These are phyloP conservation scores for Entomobrya proxima DNA, from an alignment of 2,888 invertebrate species.

Conservation along the genomic window DNA sequence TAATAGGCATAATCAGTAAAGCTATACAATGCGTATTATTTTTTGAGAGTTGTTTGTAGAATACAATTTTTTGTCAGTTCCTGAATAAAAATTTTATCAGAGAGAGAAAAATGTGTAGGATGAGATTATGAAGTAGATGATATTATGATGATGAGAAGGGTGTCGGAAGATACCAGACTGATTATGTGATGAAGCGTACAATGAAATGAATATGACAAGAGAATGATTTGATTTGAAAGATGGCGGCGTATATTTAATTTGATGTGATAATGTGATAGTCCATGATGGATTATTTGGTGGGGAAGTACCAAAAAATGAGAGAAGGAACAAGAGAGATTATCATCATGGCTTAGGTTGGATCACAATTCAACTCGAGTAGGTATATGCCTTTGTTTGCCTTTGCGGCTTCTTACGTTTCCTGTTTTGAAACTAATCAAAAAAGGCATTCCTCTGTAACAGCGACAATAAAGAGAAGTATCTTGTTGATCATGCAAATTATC, in stretches of 20 bases:
- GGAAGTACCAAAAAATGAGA: background rate
- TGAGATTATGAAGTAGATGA: no score
- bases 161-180: constrained; percentile 33
- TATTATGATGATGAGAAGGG: background rate
- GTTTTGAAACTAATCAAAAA: background rate
- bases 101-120: no score
- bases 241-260: constrained; percentile 17
- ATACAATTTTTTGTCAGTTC: constrained; percentile 16
- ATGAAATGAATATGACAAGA: constrained; percentile 1
- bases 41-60: background rate
- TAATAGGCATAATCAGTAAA: background rate
- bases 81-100: constrained; percentile 2
- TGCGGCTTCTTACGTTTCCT: background rate
- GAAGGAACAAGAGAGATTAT: constrained; percentile 7
- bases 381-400: background rate
- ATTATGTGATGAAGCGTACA: constrained; percentile 12
- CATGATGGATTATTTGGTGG: constrained; percentile 23
- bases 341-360: background rate
- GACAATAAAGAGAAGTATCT: background rate
- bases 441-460: background rate
- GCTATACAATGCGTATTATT: background rate
- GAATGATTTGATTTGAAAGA: constrained; percentile 43
- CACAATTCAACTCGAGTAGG: background rate
- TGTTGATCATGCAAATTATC: background rate
- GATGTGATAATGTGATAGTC: constrained; percentile 13